Base-by-base conservation (phyloP, 2,797 vertebrate species). In the Platalea minor region DNA sequence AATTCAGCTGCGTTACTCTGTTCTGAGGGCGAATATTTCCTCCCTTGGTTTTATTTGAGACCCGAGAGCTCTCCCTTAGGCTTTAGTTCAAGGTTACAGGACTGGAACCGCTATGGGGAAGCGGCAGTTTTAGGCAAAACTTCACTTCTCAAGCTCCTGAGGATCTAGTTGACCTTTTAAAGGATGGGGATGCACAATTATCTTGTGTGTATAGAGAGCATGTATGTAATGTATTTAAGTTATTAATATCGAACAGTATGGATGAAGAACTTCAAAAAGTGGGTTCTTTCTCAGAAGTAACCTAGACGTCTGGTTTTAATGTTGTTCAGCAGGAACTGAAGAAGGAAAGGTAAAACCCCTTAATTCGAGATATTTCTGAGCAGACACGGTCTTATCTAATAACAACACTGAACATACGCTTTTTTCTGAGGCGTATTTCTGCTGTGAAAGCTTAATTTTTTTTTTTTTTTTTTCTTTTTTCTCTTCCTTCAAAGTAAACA, bases 361-460 rank as follows among this genome's bases (percentile, higher is more conserved):
- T 89, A 88, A 94, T 89, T 96, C 28, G 41, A 92, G 93, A 72
- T 95, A 93, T 80, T 96, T 91, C 83, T 95, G 48, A 79, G 68
- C 35, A 93, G 88, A 78, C 57, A 75, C 6, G 28, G 50, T 95
- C 94, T 97, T 96, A 91, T 84, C 95, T 93, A 92, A 72, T 76
- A 93, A 80, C 80, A 86, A 80, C 78, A 89, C 17, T 54, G 57
- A 74, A 83, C 54, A 93, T 92, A 69, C 85, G 79, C 72, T 93
- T 64, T 97, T 89, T 96, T 81, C 39, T 69, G 59, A 84, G 75
- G 59, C 39, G 93, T 82, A 82, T 95, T 96, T 95, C 83, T 96
- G 56, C 61, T 86, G n/a, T 50, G 68, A 92, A 89, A 91, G 37
- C 37, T 65, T 88, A 80, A 77, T 75, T 29, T 50, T 10, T 43